phyloP scores from a whole-genome alignment of 2,888 invertebrate species.

The Drosophila gaucha region DNA sequence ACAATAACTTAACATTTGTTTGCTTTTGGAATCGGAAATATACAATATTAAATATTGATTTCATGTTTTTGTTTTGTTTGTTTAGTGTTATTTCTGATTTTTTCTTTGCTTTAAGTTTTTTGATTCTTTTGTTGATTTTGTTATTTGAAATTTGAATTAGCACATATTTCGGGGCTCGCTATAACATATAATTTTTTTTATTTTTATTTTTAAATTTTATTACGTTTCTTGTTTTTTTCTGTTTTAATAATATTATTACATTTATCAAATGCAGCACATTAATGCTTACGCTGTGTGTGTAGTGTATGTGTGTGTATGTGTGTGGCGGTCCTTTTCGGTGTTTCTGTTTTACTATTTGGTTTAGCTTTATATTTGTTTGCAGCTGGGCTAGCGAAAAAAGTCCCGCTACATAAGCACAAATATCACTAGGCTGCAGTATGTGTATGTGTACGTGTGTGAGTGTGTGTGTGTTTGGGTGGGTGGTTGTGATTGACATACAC shows the following conservation, averaged over 20 bases:
- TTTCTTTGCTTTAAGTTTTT: slow-evolving; percentile 29
- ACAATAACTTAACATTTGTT: slow-evolving; percentile 78
- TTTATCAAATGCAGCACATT: slow-evolving; percentile 73
- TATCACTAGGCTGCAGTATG: slow-evolving; percentile 21
- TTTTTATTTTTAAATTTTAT: slow-evolving; percentile 27
- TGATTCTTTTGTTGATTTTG: slow-evolving; percentile 24
- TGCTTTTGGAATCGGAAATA: slow-evolving; percentile 79
- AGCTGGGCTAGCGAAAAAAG: slow-evolving; percentile 10
- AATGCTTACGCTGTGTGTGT: slow-evolving; percentile 66
- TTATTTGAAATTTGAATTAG: slow-evolving; percentile 48
- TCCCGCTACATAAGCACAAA: slow-evolving; percentile 21
- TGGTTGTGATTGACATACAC: slow-evolving; percentile 34
- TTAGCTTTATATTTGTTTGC: slow-evolving; percentile 44
- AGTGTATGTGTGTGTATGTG: slow-evolving; percentile 6
- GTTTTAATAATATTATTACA: slow-evolving; percentile 56
- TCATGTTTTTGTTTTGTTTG: slow-evolving; percentile 38
- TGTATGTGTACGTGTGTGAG: slow-evolving; percentile 18
- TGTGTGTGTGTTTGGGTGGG: slow-evolving; percentile 29
- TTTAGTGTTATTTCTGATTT: slow-evolving; percentile 39
- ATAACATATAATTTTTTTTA: slow-evolving; percentile 33
- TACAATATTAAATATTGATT: slow-evolving; percentile 82
- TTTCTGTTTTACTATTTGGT: slow-evolving; percentile 62
- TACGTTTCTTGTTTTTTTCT: too few species aligned
- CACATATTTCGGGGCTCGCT: slow-evolving; percentile 44
- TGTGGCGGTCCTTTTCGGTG: slow-evolving; percentile 66